Evolutionary conservation across 2,888 invertebrate genomes (phyloP).

Genomic region (Alloscopus bannaensis): DNA sequence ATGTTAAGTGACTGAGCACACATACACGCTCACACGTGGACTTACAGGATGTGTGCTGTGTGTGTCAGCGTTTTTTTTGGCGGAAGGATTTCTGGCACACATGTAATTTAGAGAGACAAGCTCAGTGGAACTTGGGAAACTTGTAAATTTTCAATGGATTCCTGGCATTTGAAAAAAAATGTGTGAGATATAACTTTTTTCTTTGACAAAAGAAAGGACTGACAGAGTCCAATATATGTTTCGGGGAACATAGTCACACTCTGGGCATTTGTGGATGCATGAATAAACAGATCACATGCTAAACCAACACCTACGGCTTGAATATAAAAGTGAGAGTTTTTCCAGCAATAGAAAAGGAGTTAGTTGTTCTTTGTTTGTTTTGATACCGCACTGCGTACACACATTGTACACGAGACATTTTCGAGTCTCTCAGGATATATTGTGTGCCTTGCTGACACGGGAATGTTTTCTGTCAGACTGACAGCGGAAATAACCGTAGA

Average conservation of each 20-base stretch:
- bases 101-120: slow-evolving; percentile 23
- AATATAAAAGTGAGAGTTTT: slow-evolving; percentile 1
- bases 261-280: slow-evolving; percentile 6
- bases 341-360: not conserved
- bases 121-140: not conserved
- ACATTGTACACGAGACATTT: not conserved
- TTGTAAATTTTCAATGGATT: slow-evolving; percentile 29
- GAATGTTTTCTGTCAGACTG: slow-evolving; percentile 18
- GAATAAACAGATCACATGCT: slow-evolving; percentile 4
- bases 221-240: too few species aligned
- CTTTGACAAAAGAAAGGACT: not conserved
- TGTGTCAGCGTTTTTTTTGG: not conserved
- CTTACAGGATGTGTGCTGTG: not conserved
- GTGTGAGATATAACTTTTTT: not conserved
- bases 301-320: not conserved
- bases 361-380: slow-evolving; percentile 4
- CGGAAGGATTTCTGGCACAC: not conserved
- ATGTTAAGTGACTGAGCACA: not conserved
- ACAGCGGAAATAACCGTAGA: not conserved
- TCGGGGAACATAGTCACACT: too few species aligned
- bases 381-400: slow-evolving; percentile 28
- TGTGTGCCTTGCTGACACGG: slow-evolving; percentile 7
- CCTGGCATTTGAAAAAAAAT: not conserved
- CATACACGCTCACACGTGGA: not conserved
- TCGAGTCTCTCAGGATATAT: slow-evolving; percentile 8